phyloP scores from a whole-genome alignment of 2,888 invertebrate genomes.

The Micoletzkya japonica region DNA sequence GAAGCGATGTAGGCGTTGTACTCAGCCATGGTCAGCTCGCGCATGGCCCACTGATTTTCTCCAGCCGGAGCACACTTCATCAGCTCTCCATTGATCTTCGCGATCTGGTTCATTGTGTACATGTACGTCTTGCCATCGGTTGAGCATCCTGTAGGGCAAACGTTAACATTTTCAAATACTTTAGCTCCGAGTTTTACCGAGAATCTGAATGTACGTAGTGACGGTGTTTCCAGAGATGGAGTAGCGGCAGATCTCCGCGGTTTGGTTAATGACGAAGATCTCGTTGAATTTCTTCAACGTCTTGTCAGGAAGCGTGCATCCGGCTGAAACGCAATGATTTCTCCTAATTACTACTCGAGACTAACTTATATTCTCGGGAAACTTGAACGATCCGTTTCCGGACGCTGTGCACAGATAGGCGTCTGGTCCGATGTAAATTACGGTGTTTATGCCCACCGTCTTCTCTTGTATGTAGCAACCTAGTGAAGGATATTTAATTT shows the following conservation, averaged over 20 bases:
- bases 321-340: constrained; percentile 10
- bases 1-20: constrained; percentile 12
- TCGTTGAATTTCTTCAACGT: constrained; percentile 15
- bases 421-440: background rate
- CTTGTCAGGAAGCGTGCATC: constrained; percentile 9
- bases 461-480: constrained; percentile 1
- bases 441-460: background rate
- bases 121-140: constrained; percentile 8
- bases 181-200: constrained; percentile 2
- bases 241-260: constrained; percentile 11
- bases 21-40: constrained; percentile 14
- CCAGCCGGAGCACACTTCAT: constrained; percentile 12
- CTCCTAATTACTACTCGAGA: background rate
- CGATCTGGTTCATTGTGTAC: background rate
- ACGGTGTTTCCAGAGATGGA: constrained; percentile 7
- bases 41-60: constrained; percentile 9
- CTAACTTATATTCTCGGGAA: constrained; percentile 13
- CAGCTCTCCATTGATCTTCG: constrained; percentile 1
- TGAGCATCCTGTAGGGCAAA: constrained; percentile 4
- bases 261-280: background rate
- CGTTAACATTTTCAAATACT: background rate
- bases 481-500: background rate
- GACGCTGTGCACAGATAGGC: background rate
- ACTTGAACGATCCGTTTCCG: background rate
- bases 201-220: constrained; percentile 12